Percentiles rank a stretch among this genome's conserved stretches.
These are phyloP conservation scores for Pelmatolapia mariae DNA, from an alignment of 2,113 vertebrate genomes.

Conservation along the genomic window DNA sequence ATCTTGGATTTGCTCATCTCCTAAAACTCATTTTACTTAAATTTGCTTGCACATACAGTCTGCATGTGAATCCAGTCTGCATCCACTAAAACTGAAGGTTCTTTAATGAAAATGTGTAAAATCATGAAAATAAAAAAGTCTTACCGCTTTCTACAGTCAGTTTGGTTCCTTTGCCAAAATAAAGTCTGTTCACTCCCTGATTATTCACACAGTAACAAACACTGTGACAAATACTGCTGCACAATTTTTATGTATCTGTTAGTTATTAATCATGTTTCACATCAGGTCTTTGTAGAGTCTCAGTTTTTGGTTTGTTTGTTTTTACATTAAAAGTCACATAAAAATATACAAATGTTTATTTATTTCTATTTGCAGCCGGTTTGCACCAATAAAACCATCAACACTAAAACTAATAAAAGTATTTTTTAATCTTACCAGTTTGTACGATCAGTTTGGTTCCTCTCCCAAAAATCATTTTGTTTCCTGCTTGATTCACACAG, in stretches of 20 bases:
- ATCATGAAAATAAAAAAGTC: not conserved
- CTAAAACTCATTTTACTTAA: fast-evolving
- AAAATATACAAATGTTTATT: too few relatives aligned
- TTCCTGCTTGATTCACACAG: not conserved
- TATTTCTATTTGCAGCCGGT: too few relatives aligned
- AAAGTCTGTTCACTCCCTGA: fast-evolving
- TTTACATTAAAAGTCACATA: too few relatives aligned
- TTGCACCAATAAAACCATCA: too few relatives aligned
- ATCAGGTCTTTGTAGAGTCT: too few relatives aligned
- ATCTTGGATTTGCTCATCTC: fast-evolving
- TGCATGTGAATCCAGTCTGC: not conserved
- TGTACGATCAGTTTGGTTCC: slow-evolving; percentile 1
- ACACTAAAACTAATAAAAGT: too few relatives aligned
- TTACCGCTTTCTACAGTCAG: fast-evolving
- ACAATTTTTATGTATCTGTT: too few relatives aligned
- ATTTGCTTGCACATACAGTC: not conserved
- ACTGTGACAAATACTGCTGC: too few relatives aligned
- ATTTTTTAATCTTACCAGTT: not conserved
- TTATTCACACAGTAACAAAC: too few relatives aligned
- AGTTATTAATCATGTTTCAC: too few relatives aligned
- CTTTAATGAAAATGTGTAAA: not conserved
- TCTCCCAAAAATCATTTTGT: not conserved
- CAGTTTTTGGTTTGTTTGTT: too few relatives aligned
- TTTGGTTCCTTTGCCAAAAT: not conserved
- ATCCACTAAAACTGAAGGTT: not conserved